phyloP scores from a whole-genome alignment of 2,113 vertebrate species.

The Actinemys pallida region DNA sequence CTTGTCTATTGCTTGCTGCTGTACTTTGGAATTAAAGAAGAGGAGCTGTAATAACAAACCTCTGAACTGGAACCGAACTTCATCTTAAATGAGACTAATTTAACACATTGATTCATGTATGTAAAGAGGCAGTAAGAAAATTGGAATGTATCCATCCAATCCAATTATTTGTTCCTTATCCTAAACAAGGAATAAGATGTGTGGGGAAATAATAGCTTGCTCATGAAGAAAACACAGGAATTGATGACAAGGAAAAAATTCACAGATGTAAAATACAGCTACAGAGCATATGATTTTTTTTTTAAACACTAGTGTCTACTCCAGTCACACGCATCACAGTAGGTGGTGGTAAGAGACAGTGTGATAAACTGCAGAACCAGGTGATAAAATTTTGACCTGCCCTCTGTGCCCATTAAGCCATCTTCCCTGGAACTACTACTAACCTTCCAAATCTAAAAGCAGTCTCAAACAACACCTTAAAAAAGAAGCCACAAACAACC shows the following conservation, averaged over 20 bases:
- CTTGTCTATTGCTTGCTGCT: background rate
- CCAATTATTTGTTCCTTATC: fast-evolving
- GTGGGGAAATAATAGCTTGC: background rate
- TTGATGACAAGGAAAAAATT: background rate
- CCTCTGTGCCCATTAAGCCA: background rate
- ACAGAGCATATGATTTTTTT: fast-evolving
- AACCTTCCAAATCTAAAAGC: background rate
- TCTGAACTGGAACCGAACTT: background rate
- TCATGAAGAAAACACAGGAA: fast-evolving
- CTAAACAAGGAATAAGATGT: fast-evolving
- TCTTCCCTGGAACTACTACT: background rate
- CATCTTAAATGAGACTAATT: background rate
- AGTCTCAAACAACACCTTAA: background rate
- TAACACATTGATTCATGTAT: fast-evolving
- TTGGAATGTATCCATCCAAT: fast-evolving
- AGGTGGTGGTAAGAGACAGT: background rate
- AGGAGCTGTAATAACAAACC: background rate
- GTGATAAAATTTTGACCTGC: background rate
- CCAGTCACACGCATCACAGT: background rate
- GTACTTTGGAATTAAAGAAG: background rate
- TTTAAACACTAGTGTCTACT: background rate
- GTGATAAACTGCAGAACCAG: too few relatives aligned
- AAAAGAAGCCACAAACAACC: background rate
- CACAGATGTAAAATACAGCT: fast-evolving
- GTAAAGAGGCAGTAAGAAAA: fast-evolving